Evolutionary conservation across 2,797 vertebrate genomes (phyloP), one percentile per base, ranked within the genome.

Genomic region (Rhabdophis nuchalis): DNA sequence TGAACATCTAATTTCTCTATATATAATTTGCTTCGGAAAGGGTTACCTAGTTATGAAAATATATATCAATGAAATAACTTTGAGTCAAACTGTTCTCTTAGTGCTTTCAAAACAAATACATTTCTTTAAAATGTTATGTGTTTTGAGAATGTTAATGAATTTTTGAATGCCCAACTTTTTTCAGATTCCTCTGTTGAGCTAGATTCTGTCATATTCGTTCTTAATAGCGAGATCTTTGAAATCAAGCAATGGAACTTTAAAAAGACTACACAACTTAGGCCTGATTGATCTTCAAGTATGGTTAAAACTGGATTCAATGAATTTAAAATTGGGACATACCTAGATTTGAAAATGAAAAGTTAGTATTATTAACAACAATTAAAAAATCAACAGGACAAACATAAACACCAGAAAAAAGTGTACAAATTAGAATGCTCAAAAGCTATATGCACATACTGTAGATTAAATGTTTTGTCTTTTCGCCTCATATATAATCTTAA

Each of bases 1-100:
- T 0, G 72, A 16, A n/a, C 29, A 41, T 36, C 12, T 54, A 91
- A 92, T 87, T 93, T 85, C 86, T 90, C 50, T 87, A 77, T 1
- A 93, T 94, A 94, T 54, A 94, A 92, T 41, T 41, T 88, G 54
- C 16, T 88, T 60, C 61, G 86, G 91, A 94, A 91, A 23, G 57
- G 60, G 53, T 87, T 57, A 57, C 23, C 58, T 50, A 53, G 32
- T 57, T 18, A 88, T 64, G 25, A 25, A 54, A 29, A 61, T 53
- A 52, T 61, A 52, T 54, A 54, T 54, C 14, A 23, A 29, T 57
- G 58, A n/a, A 85, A 14, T 53, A 60, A 46, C 12, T 53, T 89
- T 25, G 53, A 32, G 29, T 82, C n/a, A 82, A 72, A 82, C 23
- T 52, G n/a, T 41, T n/a, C 4, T 36, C n/a, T 87, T 13, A 41